Conservation (phyloP, 2,888 invertebrate genomes). For the Torymus tubicola region DNA sequence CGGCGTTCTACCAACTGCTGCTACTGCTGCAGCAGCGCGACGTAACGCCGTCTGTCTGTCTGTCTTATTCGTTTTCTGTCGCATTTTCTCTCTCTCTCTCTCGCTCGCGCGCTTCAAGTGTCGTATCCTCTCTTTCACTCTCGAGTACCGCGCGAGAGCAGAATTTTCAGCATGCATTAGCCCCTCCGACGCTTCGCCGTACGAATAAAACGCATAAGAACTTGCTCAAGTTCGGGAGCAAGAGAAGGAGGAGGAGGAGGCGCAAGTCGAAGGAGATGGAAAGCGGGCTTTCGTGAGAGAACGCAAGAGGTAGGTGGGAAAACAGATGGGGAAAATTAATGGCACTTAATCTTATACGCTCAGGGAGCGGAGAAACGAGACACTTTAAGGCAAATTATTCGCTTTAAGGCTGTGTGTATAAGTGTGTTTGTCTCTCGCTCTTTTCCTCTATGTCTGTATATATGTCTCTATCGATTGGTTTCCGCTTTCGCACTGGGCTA, state of each 20-base stretch:
- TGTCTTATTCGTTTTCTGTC: conserved; percentile 11
- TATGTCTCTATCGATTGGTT: neutral
- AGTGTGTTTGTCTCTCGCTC: too few relatives aligned
- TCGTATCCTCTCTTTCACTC: neutral
- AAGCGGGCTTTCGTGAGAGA: neutral
- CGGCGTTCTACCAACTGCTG: neutral
- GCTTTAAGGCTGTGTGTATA: neutral
- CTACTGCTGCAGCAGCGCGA: too few relatives aligned
- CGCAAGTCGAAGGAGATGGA: conserved; percentile 10
- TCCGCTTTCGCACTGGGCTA: neutral
- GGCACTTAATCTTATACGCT: conserved; percentile 45
- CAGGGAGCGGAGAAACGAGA: conserved; percentile 24
- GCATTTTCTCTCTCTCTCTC: too few relatives aligned
- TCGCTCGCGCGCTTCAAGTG: neutral
- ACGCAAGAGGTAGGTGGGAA: conserved; percentile 20
- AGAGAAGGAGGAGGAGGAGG: neutral
- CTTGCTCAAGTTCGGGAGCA: neutral
- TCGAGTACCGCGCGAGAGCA: neutral
- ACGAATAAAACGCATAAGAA: conserved; percentile 39
- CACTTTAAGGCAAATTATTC: conserved; percentile 51
- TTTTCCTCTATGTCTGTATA: too few relatives aligned
- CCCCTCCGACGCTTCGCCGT: neutral
- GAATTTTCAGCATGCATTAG: conserved; percentile 31
- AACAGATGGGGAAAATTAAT: conserved; percentile 52
- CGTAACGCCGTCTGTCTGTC: neutral